These are phyloP conservation scores for Leptopilina syphax DNA, from an alignment of 2,888 invertebrate genomes.

Conservation along the genomic window DNA sequence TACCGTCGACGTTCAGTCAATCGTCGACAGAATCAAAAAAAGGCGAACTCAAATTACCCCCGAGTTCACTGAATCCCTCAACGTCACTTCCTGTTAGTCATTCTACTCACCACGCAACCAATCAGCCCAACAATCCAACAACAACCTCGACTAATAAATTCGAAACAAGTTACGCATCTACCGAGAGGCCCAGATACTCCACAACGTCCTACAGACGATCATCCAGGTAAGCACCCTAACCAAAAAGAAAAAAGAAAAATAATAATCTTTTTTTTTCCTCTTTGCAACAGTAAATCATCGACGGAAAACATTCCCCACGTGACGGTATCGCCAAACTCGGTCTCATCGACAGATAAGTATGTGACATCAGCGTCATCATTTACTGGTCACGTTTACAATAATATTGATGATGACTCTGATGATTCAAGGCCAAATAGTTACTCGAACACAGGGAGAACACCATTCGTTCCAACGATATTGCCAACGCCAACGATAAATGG, in stretches of 20 bases:
- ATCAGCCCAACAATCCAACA: conserved; percentile 37
- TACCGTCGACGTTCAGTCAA: conserved; percentile 87
- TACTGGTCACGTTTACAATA: conserved; percentile 69
- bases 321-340: conserved; percentile 71
- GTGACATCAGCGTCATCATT: conserved; percentile 73
- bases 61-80: conserved; percentile 74
- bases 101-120: background rate
- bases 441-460: conserved; percentile 57
- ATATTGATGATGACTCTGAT: conserved; percentile 55
- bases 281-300: conserved; percentile 53
- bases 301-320: conserved; percentile 62
- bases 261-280: too few relatives aligned
- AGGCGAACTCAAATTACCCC: conserved; percentile 89
- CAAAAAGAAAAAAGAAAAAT: too few relatives aligned
- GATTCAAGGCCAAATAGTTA: background rate
- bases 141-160: conserved; percentile 42
- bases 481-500: conserved; percentile 60
- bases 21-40: conserved; percentile 87
- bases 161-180: background rate
- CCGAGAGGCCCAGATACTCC: conserved; percentile 5
- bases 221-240: background rate
- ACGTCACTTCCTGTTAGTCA: conserved; percentile 66
- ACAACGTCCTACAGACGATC: background rate
- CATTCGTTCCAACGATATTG: conserved; percentile 68
- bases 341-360: conserved; percentile 71